Evolutionary conservation across 2,113 vertebrate species (phyloP), one percentile per base, ranked within the genome.

Genomic region (Hydropotes inermis): DNA sequence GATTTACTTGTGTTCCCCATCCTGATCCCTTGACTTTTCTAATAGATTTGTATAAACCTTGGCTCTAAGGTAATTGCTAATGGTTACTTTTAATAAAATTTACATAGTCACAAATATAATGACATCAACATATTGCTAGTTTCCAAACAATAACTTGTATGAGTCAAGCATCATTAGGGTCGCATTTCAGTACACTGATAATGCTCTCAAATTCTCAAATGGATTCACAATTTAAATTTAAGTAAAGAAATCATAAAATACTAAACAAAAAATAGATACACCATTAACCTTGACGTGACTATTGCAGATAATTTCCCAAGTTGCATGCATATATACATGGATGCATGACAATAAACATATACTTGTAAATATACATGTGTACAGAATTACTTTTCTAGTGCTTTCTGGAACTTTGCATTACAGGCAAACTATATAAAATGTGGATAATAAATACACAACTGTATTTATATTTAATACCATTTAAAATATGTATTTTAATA

Each of bases 61-160:
- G 16, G 3, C 23, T 86, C n/a, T 92, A 90, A 36, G 17, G 13
- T 95, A 74, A 91, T 78, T 91, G 30, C 70, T 94, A 83, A 87
- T 78, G 33, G 11, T 55, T 87, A 12, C 2, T 83, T 95, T 88
- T 78, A 82, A 88, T 89, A 54, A 96, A 95, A 85, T 57, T 28
- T 83, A 81, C 47, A 79, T 88, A 82, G 2, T 85, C 33, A 43
- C 23, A 55, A 64, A n/a, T 28, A n/a, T 47, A 64, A 64, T 89
- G 57, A 84, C 16, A 76, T 33, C 36, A 89, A 28, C 0, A 45
- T 91, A 61, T 21, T 76, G 10, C 39, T 96, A 54, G 5, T 97
- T 94, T 94, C 43, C 19, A 92, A 92, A 88, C 78, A 96, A 67
- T 89, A 89, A 85, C 43, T 43, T 84, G 36, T 13, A 39, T 93